Base-by-base conservation (phyloP, 2,888 invertebrate genomes). In the Adelphocoris suturalis region DNA sequence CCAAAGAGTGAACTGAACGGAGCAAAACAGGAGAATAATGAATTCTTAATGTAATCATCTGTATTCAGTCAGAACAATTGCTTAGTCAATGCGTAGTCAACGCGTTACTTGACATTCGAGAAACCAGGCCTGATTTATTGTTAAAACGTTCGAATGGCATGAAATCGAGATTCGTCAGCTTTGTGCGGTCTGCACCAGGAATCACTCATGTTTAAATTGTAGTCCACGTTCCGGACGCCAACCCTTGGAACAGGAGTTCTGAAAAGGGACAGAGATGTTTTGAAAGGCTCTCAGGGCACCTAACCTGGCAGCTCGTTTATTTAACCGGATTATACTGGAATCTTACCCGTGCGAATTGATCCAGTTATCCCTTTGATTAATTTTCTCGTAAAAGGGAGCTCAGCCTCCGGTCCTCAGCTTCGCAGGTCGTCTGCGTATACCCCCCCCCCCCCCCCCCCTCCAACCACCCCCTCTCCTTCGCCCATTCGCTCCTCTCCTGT, bases 291-390 rank as follows among this genome's bases (percentile, higher is more conserved):
- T 19, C 61, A 61, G 19, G 37, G 37, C 37, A 37, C 37, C 37
- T 61, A 16, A n/a, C 19, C 7, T 9, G 61, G 19, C 61, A 61
- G 61, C 61, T 61, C 61, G 61, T 61, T 16, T 61, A 61, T n/a
- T 61, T n/a, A 61, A 61, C n/a, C 7, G 16, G 52, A 52, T 52
- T 52, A 14, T 2, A 52, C 52, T 12, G n/a, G 61, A 7, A 61
- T 61, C 61, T 61, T 61, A 61, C 61, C 61, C 61, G 61, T 61
- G 61, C 52, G 61, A 61, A 61, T 61, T 7, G 61, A 61, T 61
- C 61, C 61, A 61, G 61, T 61, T 61, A 61, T 61, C 61, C n/a
- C 61, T 61, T 61, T 61, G 61, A 61, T 61, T 61, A 61, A 61
- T 61, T n/a, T 19, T 61, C 61, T 19, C 19, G 61, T 61, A 19